Base-by-base conservation (phyloP, 2,113 vertebrate genomes). In the Thermophis baileyi region DNA sequence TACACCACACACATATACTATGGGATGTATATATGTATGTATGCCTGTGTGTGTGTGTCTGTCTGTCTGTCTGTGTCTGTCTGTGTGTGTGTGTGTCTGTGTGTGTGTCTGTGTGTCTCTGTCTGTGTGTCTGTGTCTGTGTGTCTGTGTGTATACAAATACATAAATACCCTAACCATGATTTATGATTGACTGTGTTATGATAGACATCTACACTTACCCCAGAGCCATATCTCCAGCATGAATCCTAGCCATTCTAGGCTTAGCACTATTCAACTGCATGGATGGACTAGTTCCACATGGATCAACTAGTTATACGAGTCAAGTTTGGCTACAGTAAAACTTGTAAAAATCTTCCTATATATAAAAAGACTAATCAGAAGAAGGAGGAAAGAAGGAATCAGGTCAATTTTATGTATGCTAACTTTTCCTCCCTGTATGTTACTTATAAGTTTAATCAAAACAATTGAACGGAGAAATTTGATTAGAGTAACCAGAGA, bases 111-210 rank as follows among this genome's bases (percentile, higher is more conserved):
- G 0, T 60, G 7, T 60, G 8, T 27, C 8, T 27, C 3, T 10
- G 47, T 49, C 0, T 49, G 24, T 25, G 22, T 57, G 0, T 24
- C 0, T 47, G 47, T 47, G 0, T 47, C 0, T 47, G 47, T 47
- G 55, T 60, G 0, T 60, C 2, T 30, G 57, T 60, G 9, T 60
- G 25, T 60, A 4, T 60, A 57, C 54, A 25, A 57, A 57, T 57
- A 9, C 7, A 25, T 57, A 25, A 2, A 25, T 57, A 10, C 24
- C 8, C 8, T 25, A 24, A 57, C 55, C 27, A 63, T 63, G 27
- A 30, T n/a, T 63, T 63, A 63, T n/a, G 30, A 12, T n/a, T 63
- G 11, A 63, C n/a, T 14, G 11, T 63, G 60, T 69, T 69, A n/a
- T 69, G 12, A 69, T 69, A n/a, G 12, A 60, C 9, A 60, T 27